A percentile compares a stretch with the other conserved stretches of the same genome.
Evolutionary conservation across 2,113 vertebrate species (phyloP).

Genomic region (Calidris pygmaea): DNA sequence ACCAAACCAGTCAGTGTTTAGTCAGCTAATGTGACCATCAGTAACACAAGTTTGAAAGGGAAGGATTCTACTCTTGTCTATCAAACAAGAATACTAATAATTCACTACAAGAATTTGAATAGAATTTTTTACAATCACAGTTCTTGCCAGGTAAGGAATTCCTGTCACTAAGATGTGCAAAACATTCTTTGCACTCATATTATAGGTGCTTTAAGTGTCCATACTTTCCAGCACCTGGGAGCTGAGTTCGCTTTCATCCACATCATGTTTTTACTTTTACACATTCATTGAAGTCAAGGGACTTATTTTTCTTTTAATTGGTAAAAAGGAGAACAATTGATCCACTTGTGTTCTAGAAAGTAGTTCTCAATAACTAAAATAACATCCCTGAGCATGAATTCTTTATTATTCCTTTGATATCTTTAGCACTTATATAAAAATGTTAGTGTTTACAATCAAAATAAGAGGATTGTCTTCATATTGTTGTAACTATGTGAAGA

Average conservation of each 20-base stretch:
- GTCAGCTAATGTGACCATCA: background rate
- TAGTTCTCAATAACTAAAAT: background rate
- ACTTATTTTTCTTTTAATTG: background rate
- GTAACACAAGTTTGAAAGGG: background rate
- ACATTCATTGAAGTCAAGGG: background rate
- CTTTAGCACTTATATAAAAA: background rate
- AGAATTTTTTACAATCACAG: background rate
- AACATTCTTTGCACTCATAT: background rate
- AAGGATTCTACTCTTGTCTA: background rate
- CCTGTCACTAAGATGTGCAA: background rate
- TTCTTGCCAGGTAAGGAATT: background rate
- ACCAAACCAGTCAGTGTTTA: background rate
- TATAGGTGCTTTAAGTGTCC: background rate
- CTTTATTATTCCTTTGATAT: background rate
- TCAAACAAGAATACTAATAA: background rate
- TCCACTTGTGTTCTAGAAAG: background rate
- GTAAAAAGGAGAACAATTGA: background rate
- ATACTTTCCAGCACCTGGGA: background rate
- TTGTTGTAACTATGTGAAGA: background rate
- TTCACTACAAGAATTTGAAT: background rate
- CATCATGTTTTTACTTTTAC: background rate
- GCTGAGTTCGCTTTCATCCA: background rate
- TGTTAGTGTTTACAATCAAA: background rate
- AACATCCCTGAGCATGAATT: background rate
- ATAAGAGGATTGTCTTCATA: background rate